These are phyloP conservation scores for Zoanthus gigantus DNA, from an alignment of 92 coral and sea anemone genomes.

Conservation along the genomic window DNA sequence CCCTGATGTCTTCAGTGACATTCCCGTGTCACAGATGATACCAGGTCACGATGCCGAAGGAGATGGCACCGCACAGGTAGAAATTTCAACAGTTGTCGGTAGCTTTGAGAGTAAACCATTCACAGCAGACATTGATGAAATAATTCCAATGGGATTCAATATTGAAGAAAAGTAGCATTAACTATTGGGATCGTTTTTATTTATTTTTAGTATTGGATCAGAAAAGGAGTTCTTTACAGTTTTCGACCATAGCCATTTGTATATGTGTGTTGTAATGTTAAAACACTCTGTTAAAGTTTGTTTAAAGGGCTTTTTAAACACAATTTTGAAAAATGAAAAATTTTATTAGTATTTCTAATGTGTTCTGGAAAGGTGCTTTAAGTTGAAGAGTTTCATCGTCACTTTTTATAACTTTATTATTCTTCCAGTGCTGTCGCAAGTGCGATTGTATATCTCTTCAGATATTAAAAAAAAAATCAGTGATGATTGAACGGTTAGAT, in stretches of 20 bases:
- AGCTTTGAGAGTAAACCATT: slow-evolving; percentile 23
- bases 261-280: background rate
- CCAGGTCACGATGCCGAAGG: slow-evolving; percentile 21
- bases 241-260: background rate
- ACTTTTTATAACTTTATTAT: too few relatives aligned
- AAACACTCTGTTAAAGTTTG: too few relatives aligned
- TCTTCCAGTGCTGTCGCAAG: too few relatives aligned
- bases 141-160: background rate
- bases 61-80: background rate
- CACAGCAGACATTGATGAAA: slow-evolving; percentile 21
- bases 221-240: background rate
- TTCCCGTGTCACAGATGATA: slow-evolving; percentile 5
- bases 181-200: background rate
- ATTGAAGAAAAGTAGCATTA: slow-evolving; percentile 2
- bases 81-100: background rate
- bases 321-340: too few relatives aligned
- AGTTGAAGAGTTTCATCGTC: too few relatives aligned
- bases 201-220: background rate
- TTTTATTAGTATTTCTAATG: too few relatives aligned
- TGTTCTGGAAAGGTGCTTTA: too few relatives aligned
- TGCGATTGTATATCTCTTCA: too few relatives aligned
- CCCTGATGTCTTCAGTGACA: background rate
- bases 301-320: too few relatives aligned
- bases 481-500: too few relatives aligned
- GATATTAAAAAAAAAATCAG: too few relatives aligned